Evolutionary conservation across 2,797 vertebrate genomes (phyloP), one percentile per base, ranked within the genome.

Genomic region (Halcyon smyrnensis): DNA sequence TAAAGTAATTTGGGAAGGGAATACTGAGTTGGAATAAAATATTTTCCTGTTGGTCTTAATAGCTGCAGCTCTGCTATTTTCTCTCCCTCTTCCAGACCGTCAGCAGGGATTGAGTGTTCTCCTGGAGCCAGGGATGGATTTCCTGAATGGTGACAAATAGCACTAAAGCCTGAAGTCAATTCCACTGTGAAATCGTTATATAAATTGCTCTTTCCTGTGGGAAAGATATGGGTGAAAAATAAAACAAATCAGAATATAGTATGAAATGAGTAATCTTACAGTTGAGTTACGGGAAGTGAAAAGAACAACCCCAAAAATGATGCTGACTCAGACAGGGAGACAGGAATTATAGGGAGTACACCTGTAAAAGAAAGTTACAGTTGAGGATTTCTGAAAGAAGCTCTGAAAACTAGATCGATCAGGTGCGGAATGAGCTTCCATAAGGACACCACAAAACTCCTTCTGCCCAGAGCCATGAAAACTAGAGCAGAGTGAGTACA

Each of bases 121-220:
- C 50, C 73, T 81, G 73, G 87, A 91, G 84, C 73, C 69, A 94
- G 45, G 54, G 79, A 78, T 96, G 79, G 93, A 92, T 93, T 96
- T 96, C 87, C 95, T 92, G 91, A 87, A 89, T 48, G 84, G 76
- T 91, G 84, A 93, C 89, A 93, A 94, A 94, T 27, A 89, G 76
- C 75, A 89, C 50, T 62, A 91, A 94, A 87, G 50, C 64, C 73
- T 65, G 46, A 93, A 93, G 84, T 87, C 60, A 87, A 70, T 78
- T 94, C 62, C 64, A 94, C 11, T 11, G 28, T 82, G 74, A 94
- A 89, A 80, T 91, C 78, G 73, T 86, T 80, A 80, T 36, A 75
- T 59, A 87, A 96, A 91, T 94, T 65, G 30, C 27, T 93, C 65
- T 71, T 87, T 94, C 65, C 71, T 89, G 32, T 60, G 95, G 37